Evolutionary conservation across 2,888 invertebrate species (phyloP), one percentile per base, ranked within the genome.

Genomic region (Tachina grossa): DNA sequence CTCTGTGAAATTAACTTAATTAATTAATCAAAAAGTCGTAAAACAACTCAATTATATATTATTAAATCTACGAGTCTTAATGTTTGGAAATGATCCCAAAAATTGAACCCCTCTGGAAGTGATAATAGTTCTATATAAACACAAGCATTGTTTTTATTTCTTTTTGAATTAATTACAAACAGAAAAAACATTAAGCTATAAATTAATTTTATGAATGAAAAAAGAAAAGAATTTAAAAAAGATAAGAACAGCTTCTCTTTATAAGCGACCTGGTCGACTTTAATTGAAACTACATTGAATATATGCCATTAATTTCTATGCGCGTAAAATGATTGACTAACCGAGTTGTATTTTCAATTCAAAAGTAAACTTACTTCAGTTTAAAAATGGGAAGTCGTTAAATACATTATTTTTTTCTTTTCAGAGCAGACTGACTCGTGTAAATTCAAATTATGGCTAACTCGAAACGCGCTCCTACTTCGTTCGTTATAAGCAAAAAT

Each of bases 21-120:
- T 57, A 57, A 66, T 66, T 31, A 41, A 13, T 72, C 45, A 45
- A 16, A 69, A 61, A 63, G 53, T 5, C 9, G 75, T 55, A 69
- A 61, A 76, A 63, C 55, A 71, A 47, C 41, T 55, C 41, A 63
- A 82, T 82, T 75, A n/a, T n/a, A n/a, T n/a, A 76, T 69, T 63
- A 55, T 41, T 75, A 68, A 61, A 61, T 74, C 74, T 47, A 61
- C 53, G 5, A 43, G 9, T 61, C 19, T 59, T 65, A 47, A 65
- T 45, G n/a, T 59, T 49, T 51, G 22, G 43, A 13, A 74, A 49
- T 61, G 74, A 74, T 66, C 66, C 74, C 43, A 51, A 39, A 74
- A 74, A 74, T 59, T 81, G 43, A 81, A 45, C 51, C 61, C 51
- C 43, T 53, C 74, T 31, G 51, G 31, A 31, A 66, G 22, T 55